These are phyloP conservation scores for Acanthopagrus latus DNA, from an alignment of 2,797 vertebrate species.

Conservation along the genomic window DNA sequence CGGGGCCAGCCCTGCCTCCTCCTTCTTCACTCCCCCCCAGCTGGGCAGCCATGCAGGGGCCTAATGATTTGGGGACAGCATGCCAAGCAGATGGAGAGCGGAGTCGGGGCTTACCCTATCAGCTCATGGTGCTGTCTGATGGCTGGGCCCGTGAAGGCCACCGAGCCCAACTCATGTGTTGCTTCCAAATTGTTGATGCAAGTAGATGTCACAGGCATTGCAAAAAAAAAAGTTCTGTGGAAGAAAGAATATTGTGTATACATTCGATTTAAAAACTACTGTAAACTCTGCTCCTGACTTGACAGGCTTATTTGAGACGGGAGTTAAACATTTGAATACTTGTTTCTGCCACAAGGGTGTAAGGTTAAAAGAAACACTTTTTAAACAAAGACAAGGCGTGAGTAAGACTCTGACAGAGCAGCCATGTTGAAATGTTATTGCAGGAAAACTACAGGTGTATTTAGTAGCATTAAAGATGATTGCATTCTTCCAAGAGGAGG, in stretches of 20 bases:
- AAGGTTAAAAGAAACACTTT: background rate
- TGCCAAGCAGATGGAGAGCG: constrained; percentile 76
- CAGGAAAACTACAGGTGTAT: background rate
- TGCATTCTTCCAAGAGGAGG: too few relatives aligned
- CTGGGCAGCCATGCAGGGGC: constrained; percentile 67
- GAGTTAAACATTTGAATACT: background rate
- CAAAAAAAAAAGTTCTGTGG: background rate
- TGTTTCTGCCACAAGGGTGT: background rate
- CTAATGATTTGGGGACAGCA: constrained; percentile 79
- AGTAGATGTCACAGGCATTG: constrained; percentile 3
- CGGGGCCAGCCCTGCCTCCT: constrained; percentile 54
- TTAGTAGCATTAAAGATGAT: too few relatives aligned
- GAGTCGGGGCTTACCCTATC: constrained; percentile 63
- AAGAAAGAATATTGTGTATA: background rate
- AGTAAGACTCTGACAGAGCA: constrained; percentile 8
- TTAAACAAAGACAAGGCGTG: background rate
- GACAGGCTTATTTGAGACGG: background rate
- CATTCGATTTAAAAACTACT: background rate
- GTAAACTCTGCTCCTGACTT: background rate
- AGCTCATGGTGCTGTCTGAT: constrained; percentile 50
- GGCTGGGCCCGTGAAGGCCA: constrained; percentile 27
- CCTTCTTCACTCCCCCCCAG: constrained; percentile 52
- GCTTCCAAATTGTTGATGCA: constrained; percentile 23
- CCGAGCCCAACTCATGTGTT: constrained; percentile 39
- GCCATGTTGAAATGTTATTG: background rate